These are phyloP conservation scores for Megaceryle torquata DNA, from an alignment of 2,113 vertebrate species.

Conservation along the genomic window DNA sequence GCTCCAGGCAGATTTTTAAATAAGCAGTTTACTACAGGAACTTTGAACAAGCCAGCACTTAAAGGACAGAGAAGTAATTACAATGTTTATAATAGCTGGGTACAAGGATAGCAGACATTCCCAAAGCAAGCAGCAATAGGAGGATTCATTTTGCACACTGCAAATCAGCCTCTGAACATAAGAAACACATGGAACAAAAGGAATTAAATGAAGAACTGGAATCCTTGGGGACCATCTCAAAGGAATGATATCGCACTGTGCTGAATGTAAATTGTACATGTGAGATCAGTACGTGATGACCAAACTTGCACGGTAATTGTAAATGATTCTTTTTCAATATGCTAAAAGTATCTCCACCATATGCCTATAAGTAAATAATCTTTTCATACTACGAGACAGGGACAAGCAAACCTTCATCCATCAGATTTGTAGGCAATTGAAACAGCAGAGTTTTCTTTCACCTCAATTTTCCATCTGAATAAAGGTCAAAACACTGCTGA, in stretches of 20 bases:
- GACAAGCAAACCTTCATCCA: neutral
- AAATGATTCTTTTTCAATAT: neutral
- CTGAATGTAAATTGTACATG: neutral
- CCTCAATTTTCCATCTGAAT: slow-evolving; percentile 2
- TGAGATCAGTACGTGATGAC: neutral
- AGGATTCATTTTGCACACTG: neutral
- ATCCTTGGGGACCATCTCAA: neutral
- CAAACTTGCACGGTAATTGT: neutral
- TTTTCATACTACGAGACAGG: neutral
- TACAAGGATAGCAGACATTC: neutral
- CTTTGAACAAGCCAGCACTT: slow-evolving; percentile 44
- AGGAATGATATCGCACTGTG: neutral
- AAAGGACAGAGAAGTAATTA: slow-evolving; percentile 56
- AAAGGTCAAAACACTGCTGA: slow-evolving; percentile 31
- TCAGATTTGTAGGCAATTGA: neutral
- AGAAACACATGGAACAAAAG: neutral
- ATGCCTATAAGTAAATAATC: neutral
- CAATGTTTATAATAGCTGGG: slow-evolving; percentile 19
- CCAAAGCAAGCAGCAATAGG: slow-evolving; percentile 9
- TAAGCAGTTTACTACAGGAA: slow-evolving; percentile 37
- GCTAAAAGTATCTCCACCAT: neutral
- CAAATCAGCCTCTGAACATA: neutral
- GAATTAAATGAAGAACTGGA: neutral
- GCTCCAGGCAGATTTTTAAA: slow-evolving; percentile 33
- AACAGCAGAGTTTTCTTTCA: neutral